Evolutionary conservation across 2,888 invertebrate genomes (phyloP).

Genomic region (Abscondita cerata): DNA sequence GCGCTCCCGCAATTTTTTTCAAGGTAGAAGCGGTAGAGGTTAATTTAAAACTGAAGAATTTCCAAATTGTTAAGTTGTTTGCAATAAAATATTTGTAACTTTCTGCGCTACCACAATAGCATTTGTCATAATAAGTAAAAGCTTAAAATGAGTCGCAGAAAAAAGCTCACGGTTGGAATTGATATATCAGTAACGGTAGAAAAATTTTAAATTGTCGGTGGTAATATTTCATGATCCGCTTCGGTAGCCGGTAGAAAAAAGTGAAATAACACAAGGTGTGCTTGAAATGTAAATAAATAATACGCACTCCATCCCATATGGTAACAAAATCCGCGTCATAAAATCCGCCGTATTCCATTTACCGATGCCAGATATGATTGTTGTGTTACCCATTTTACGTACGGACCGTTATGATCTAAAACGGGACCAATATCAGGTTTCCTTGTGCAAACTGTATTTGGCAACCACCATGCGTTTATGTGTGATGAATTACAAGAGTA

Average conservation of each 20-base stretch:
- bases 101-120: no score
- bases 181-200: slow-evolving; percentile 32
- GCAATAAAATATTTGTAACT: no score
- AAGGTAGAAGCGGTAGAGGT: no score
- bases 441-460: slow-evolving; percentile 45
- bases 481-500: slow-evolving; percentile 46
- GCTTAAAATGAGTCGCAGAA: neutral
- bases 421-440: slow-evolving; percentile 41
- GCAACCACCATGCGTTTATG: slow-evolving; percentile 45
- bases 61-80: no score
- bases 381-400: slow-evolving; percentile 12
- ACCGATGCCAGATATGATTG: slow-evolving; percentile 5
- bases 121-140: no score
- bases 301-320: slow-evolving; percentile 20
- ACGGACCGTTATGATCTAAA: slow-evolving; percentile 25
- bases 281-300: slow-evolving; percentile 37
- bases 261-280: slow-evolving; percentile 29
- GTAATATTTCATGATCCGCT: slow-evolving; percentile 34
- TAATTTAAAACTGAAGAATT: no score
- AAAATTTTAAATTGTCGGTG: slow-evolving; percentile 16
- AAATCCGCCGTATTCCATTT: slow-evolving; percentile 11
- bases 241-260: slow-evolving; percentile 27
- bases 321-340: slow-evolving; percentile 13
- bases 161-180: slow-evolving; percentile 14
- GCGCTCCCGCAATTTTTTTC: no score